Percentiles rank a stretch among this genome's conserved stretches.
phyloP scores from a whole-genome alignment of 2,797 vertebrate species.

The Lophotriccus pileatus region DNA sequence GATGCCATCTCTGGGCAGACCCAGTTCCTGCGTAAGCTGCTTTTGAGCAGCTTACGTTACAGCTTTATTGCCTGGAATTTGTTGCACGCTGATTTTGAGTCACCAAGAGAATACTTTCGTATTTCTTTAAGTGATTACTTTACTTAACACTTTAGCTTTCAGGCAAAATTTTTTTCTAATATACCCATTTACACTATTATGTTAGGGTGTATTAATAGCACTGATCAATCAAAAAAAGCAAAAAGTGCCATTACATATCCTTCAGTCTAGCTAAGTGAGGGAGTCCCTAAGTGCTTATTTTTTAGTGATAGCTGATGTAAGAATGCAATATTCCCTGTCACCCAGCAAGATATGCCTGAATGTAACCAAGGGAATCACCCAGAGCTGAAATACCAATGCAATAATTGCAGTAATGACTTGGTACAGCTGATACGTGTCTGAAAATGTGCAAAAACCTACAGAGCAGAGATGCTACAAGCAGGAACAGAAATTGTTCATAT shows the following conservation, averaged over 20 bases:
- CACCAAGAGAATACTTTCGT: background rate
- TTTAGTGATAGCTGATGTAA: background rate
- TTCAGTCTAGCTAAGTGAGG: background rate
- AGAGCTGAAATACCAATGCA: background rate
- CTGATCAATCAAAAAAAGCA: background rate
- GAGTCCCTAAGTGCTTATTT: background rate
- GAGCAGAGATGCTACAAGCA: background rate
- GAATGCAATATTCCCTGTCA: background rate
- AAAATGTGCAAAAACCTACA: background rate
- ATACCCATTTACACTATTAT: background rate
- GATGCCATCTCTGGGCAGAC: background rate
- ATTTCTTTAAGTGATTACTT: background rate
- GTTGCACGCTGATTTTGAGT: background rate
- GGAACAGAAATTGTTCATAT: background rate
- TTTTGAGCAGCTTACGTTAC: background rate
- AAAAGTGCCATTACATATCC: background rate
- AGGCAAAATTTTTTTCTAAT: background rate
- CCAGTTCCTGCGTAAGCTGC: background rate
- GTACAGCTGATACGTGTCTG: background rate
- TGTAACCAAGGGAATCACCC: background rate
- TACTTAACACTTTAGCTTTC: background rate
- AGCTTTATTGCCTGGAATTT: background rate
- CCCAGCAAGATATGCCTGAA: background rate
- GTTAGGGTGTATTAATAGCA: background rate
- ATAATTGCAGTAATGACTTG: background rate